Percentiles rank a stretch among this genome's conserved stretches.
Evolutionary conservation across 2,888 invertebrate species (phyloP).

Genomic region (Caenorhabditis afra): DNA sequence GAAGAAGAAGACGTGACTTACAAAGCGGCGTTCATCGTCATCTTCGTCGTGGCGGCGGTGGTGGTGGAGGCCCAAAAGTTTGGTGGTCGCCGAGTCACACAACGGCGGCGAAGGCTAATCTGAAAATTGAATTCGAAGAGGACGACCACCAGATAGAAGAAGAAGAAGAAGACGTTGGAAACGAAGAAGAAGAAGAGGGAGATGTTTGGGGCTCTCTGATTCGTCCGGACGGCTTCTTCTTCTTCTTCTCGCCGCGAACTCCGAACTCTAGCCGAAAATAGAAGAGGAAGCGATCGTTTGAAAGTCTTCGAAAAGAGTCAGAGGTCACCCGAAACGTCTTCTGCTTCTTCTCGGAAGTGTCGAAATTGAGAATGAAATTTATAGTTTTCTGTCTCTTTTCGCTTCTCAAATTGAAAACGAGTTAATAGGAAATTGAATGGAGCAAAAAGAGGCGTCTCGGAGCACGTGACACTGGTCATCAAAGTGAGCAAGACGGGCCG

Average conservation of each 20-base stretch:
- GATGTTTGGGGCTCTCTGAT: conserved; percentile 11
- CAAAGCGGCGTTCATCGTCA: too few relatives aligned
- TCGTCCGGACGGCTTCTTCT: too few relatives aligned
- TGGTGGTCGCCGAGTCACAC: conserved; percentile 21
- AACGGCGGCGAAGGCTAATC: conserved; percentile 18
- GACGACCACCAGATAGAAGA: not conserved
- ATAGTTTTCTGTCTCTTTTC: not conserved
- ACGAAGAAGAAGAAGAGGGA: conserved; percentile 1
- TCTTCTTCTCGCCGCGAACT: too few relatives aligned
- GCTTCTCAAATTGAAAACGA: not conserved
- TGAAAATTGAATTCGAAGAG: conserved; percentile 20
- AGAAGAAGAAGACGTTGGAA: not conserved
- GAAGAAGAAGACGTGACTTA: conserved; percentile 16
- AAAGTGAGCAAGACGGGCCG: not conserved
- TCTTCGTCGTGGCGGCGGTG: conserved; percentile 22
- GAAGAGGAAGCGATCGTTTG: not conserved
- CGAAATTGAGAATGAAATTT: not conserved
- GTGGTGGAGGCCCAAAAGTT: conserved; percentile 31
- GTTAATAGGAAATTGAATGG: conserved; percentile 15
- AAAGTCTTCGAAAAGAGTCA: not conserved
- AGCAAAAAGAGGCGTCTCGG: not conserved
- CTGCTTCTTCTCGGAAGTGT: not conserved
- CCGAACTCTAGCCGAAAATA: too few relatives aligned
- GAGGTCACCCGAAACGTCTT: conserved; percentile 2
- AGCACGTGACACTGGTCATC: conserved; percentile 9